Percentiles rank a stretch among this genome's conserved stretches.
These are phyloP conservation scores for Tinamus major DNA, from an alignment of 2,797 vertebrate species.

Conservation along the genomic window DNA sequence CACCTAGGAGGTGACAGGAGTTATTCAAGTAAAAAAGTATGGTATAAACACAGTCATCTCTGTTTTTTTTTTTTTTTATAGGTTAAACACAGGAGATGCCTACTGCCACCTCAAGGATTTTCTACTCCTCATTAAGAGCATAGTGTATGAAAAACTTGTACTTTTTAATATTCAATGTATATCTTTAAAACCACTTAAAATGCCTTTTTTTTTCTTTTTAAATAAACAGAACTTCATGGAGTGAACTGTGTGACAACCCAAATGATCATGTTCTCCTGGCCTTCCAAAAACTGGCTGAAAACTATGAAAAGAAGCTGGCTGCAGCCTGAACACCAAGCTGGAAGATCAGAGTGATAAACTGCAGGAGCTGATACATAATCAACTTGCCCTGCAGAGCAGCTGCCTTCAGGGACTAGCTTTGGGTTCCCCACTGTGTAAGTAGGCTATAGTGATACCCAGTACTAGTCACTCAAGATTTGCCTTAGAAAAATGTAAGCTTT, in stretches of 20 bases:
- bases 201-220: no score
- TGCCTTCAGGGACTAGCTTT: not conserved
- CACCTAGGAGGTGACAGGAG: not conserved
- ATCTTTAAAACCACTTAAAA: not conserved
- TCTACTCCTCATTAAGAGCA: constrained; percentile 15
- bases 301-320: not conserved
- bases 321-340: not conserved
- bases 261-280: constrained; percentile 31
- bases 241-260: constrained; percentile 38
- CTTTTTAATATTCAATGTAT: not conserved
- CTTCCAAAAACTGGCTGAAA: constrained; percentile 25
- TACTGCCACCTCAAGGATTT: constrained; percentile 28
- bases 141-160: not conserved
- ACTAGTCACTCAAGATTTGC: not conserved
- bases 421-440: not conserved
- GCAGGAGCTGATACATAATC: not conserved
- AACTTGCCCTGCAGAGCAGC: not conserved
- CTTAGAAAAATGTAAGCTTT: not conserved
- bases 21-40: not conserved
- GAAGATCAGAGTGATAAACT: rapidly evolving
- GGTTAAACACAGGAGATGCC: constrained; percentile 45
- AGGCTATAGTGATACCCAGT: not conserved
- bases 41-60: not conserved
- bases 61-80: not conserved
- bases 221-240: not conserved